These are phyloP conservation scores for Paraescarpia echinospica DNA, from an alignment of 1,140 invertebrate genomes.

Conservation along the genomic window DNA sequence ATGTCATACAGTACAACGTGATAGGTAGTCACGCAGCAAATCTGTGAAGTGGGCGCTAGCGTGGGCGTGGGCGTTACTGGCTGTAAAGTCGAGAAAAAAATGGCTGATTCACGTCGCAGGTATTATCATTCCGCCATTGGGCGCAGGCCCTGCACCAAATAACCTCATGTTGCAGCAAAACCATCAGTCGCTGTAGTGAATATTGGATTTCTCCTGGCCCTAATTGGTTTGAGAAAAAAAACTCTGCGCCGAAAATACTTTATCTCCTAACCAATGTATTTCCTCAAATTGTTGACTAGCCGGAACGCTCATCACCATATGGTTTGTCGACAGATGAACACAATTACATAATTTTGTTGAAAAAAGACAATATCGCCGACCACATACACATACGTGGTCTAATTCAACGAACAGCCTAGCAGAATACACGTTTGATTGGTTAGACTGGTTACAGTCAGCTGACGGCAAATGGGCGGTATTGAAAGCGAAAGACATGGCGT, in stretches of 20 bases:
- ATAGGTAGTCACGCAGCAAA: not conserved
- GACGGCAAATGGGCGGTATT: not conserved
- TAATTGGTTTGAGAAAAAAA: not conserved
- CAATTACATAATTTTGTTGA: not conserved
- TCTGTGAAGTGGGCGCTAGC: not conserved
- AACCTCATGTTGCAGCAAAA: not conserved
- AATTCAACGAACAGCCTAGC: not conserved
- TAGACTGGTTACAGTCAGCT: not conserved
- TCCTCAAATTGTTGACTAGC: not conserved
- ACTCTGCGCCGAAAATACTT: not conserved
- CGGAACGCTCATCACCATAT: not conserved
- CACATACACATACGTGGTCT: not conserved
- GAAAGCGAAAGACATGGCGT: not conserved
- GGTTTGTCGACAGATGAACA: not conserved
- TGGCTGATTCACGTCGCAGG: not conserved
- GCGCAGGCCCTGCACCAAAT: not conserved
- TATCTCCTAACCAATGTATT: not conserved
- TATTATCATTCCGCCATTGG: not conserved
- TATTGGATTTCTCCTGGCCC: not conserved
- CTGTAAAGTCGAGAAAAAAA: not conserved
- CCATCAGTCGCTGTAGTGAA: not conserved
- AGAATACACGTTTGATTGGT: not conserved
- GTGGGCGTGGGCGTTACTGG: not conserved
- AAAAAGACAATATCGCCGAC: not conserved
- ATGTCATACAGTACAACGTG: no score